A percentile compares a stretch with the other conserved stretches of the same genome.
These are phyloP conservation scores for Austrolebias charrua DNA, from an alignment of 2,797 vertebrate species.

Conservation along the genomic window DNA sequence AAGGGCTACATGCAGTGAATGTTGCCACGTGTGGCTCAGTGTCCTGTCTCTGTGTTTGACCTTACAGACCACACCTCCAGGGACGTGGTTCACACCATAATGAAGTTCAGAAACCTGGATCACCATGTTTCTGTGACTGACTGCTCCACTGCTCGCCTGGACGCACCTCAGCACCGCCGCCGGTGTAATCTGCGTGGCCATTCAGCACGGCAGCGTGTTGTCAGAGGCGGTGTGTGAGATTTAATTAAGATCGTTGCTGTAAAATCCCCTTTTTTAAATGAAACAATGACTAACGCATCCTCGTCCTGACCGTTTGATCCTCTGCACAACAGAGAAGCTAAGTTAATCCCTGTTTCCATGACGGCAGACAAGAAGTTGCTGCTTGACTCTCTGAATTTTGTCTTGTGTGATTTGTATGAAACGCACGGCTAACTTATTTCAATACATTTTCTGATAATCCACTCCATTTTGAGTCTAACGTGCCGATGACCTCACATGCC, in stretches of 20 bases:
- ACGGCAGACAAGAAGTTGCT: slow-evolving; percentile 89
- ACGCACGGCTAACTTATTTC: slow-evolving; percentile 69
- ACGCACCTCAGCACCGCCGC: slow-evolving; percentile 13
- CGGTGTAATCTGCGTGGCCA: slow-evolving; percentile 61
- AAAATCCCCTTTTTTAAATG: slow-evolving; percentile 89
- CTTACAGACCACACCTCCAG: slow-evolving; percentile 55
- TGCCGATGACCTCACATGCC: slow-evolving; percentile 7
- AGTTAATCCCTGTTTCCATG: slow-evolving; percentile 92
- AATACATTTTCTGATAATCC: slow-evolving; percentile 15
- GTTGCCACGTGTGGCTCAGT: slow-evolving; percentile 6
- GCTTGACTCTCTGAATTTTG: slow-evolving; percentile 83
- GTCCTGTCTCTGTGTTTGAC: slow-evolving; percentile 46
- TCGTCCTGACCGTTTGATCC: slow-evolving; percentile 87
- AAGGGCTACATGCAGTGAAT: neutral
- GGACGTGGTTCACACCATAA: slow-evolving; percentile 26
- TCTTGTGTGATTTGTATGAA: slow-evolving; percentile 80
- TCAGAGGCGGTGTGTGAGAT: slow-evolving; percentile 92
- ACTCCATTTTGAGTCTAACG: slow-evolving; percentile 7
- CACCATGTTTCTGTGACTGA: slow-evolving; percentile 36
- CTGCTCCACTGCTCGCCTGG: neutral
- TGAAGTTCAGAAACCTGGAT: slow-evolving; percentile 28
- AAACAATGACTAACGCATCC: slow-evolving; percentile 90
- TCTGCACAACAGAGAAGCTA: slow-evolving; percentile 83
- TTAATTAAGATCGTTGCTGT: slow-evolving; percentile 97
- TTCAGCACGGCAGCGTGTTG: slow-evolving; percentile 86